Evolutionary conservation across 2,113 vertebrate species (phyloP).

Genomic region (Coptodon bakossiorum): DNA sequence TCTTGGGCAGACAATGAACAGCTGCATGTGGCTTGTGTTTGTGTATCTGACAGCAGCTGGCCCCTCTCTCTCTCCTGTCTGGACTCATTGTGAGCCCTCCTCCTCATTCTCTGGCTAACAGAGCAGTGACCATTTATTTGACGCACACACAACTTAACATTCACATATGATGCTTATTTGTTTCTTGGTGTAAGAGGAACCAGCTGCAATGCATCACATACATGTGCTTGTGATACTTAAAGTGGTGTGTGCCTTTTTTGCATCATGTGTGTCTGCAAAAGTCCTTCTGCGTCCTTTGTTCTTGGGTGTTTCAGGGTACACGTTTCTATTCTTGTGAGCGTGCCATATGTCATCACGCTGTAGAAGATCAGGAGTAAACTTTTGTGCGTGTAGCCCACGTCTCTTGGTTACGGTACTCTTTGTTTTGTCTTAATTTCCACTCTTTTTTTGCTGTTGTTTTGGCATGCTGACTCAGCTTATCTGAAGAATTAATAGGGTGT

Average conservation of each 20-base stretch:
- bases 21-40: conserved; percentile 69
- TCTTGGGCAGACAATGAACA: conserved; percentile 35
- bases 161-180: neutral
- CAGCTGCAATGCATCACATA: conserved; percentile 57
- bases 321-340: neutral
- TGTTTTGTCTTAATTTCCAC: conserved; percentile 14
- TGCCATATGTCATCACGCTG: neutral
- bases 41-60: conserved; percentile 48
- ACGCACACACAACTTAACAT: neutral
- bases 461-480: conserved; percentile 62
- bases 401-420: conserved; percentile 1
- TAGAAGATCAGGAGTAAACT: neutral
- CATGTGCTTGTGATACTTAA: conserved; percentile 23
- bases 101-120: conserved; percentile 52
- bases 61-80: neutral
- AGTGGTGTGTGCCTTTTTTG: neutral
- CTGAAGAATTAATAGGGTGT: conserved; percentile 34
- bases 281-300: neutral
- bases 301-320: neutral
- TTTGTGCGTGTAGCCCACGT: neutral
- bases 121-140: conserved; percentile 51
- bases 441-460: conserved; percentile 1
- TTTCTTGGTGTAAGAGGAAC: conserved; percentile 61
- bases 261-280: neutral
- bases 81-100: conserved; percentile 17